Percentiles rank a stretch among this genome's conserved stretches.
Evolutionary conservation across 2,113 vertebrate genomes (phyloP).

Genomic region (Laticauda laticaudata): DNA sequence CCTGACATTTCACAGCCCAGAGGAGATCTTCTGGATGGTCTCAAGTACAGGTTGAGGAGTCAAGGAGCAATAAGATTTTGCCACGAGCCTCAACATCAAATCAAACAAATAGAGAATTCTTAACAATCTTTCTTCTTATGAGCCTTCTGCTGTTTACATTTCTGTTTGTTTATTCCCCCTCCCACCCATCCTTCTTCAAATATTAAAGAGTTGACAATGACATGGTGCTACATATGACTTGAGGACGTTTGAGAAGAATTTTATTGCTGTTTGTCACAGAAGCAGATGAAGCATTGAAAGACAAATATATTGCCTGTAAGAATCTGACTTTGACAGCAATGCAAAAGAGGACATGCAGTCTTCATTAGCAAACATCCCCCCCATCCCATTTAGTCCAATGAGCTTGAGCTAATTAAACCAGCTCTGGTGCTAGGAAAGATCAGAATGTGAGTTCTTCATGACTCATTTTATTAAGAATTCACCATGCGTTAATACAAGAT

Average conservation of each 20-base stretch:
- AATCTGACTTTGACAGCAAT: conserved; percentile 37
- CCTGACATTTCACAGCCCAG: background rate
- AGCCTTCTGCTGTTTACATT: background rate
- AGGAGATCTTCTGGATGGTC: background rate
- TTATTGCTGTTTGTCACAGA: background rate
- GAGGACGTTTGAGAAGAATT: background rate
- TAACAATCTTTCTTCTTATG: background rate
- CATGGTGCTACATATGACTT: background rate
- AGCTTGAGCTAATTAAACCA: conserved; percentile 68
- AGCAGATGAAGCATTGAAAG: background rate
- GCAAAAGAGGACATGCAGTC: conserved; percentile 25
- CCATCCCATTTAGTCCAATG: conserved; percentile 55
- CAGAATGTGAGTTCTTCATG: conserved; percentile 62
- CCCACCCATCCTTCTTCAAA: background rate
- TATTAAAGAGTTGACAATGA: background rate
- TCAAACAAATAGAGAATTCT: background rate
- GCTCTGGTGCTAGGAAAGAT: conserved; percentile 63
- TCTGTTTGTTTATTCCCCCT: background rate
- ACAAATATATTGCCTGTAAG: background rate
- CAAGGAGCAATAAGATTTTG: background rate
- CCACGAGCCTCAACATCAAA: background rate
- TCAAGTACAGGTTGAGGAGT: background rate
- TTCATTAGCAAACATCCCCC: conserved; percentile 55
- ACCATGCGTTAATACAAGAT: conserved; percentile 52
- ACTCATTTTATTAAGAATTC: conserved; percentile 67